Base-by-base conservation (phyloP, 1,140 invertebrate species). In the Zaprionus tsacasi region DNA sequence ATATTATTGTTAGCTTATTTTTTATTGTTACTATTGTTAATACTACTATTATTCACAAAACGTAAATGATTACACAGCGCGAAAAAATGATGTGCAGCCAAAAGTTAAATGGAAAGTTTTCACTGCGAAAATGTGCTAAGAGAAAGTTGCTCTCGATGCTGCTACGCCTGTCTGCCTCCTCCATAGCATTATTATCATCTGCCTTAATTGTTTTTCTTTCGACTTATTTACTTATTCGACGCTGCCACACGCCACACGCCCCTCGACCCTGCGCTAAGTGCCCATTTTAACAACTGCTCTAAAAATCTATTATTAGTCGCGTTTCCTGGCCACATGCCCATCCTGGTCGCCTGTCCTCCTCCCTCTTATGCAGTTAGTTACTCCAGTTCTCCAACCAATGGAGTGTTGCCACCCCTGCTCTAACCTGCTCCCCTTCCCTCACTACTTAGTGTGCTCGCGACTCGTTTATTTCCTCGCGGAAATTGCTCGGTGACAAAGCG, bases 61-160 rank as follows among this genome's bases (percentile, higher is more conserved):
- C 38, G 78, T 81, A 71, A 81, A 78, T 89, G 85, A 88, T 85
- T 27, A 50, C 35, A 57, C 21, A 65, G 75, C 70, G 66, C 66
- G 65, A 58, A 55, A 58, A 54, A 30, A 55, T 30, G 27, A 64
- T 59, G 43, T 55, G 38, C 57, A 36, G 60, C 55, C 65, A 74
- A 85, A 89, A 89, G 78, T 89, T 89, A 85, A 89, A 90, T 90
- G 86, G 86, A 89, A 89, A 89, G 85, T 89, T 89, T 81, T 78
- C 52, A 81, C 74, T 79, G 86, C 81, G 85, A 81, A 89, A 89
- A 89, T 85, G 81, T 81, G 86, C 58, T 59, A 88, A 89, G 86
- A 74, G 78, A 89, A 89, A 89, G 78, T 89, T 89, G 66, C 59
- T 76, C 52, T 63, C 17, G 2, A 25, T 48, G 61, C 52, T 79